A percentile compares a stretch with the other conserved stretches of the same genome.
phyloP scores from a whole-genome alignment of 2,888 invertebrate genomes.

The Octodonta nipae region DNA sequence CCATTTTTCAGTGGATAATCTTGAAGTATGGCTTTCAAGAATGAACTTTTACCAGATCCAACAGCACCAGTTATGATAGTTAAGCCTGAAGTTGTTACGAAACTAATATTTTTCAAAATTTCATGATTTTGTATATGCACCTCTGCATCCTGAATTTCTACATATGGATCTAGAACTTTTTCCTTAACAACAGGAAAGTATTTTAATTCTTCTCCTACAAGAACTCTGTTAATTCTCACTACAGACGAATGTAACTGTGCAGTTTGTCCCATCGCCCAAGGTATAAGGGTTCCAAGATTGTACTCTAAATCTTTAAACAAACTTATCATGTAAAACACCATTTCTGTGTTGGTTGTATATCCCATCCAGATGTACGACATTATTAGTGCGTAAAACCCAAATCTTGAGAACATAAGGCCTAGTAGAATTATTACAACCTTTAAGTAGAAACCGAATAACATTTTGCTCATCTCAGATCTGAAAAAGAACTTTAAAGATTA shows the following conservation, averaged over 20 bases:
- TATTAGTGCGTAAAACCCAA: constrained; percentile 30
- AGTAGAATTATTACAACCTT: constrained; percentile 23
- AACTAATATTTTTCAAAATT: constrained; percentile 33
- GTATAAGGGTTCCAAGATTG: constrained; percentile 79
- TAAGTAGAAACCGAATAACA: constrained; percentile 25
- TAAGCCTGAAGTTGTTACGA: constrained; percentile 33
- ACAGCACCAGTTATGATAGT: constrained; percentile 51
- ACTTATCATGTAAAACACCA: constrained; percentile 77
- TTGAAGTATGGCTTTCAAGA: constrained; percentile 34
- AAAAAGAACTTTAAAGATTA: too few species aligned
- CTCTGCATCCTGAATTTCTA: constrained; percentile 9
- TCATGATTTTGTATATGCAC: constrained; percentile 19
- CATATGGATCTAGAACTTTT: constrained; percentile 7
- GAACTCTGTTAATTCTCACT: constrained; percentile 46
- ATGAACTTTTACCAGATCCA: constrained; percentile 49
- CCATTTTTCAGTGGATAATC: constrained; percentile 34
- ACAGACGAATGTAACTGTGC: constrained; percentile 68
- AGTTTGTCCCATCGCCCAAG: constrained; percentile 66
- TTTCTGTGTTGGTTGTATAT: constrained; percentile 62
- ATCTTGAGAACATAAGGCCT: constrained; percentile 24
- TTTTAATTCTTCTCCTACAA: constrained; percentile 13
- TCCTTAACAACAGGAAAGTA: constrained; percentile 4
- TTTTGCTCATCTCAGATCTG: constrained; percentile 54
- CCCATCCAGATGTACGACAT: constrained; percentile 54
- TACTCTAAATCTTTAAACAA: constrained; percentile 77